Evolutionary conservation across 1,140 invertebrate species (phyloP).

Genomic region (Hyles euphorbiae): DNA sequence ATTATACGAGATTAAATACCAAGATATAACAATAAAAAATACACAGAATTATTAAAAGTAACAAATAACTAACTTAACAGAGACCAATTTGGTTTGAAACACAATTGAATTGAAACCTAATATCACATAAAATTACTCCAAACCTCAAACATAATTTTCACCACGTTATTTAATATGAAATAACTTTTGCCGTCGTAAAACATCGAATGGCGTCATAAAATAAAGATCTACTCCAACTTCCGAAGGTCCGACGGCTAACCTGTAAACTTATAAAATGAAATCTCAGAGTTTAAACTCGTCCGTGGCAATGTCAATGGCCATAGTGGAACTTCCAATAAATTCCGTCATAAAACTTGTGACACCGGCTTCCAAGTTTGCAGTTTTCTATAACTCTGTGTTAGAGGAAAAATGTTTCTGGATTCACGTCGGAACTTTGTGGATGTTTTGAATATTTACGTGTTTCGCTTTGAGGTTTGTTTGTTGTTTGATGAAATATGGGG

Average conservation of each 20-base stretch:
- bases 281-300: slow-evolving; percentile 17
- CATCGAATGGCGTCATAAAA: background rate
- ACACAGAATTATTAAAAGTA: too few species aligned
- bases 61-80: too few species aligned
- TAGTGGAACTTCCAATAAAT: slow-evolving; percentile 23
- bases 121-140: too few species aligned
- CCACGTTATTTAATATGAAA: too few species aligned
- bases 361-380: slow-evolving; percentile 8
- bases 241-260: slow-evolving; percentile 1
- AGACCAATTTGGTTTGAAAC: too few species aligned
- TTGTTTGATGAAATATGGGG: too few species aligned
- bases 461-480: background rate
- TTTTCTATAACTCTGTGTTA: slow-evolving; percentile 1
- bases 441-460: background rate
- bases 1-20: too few species aligned
- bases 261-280: slow-evolving; percentile 21
- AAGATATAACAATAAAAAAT: too few species aligned
- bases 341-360: slow-evolving; percentile 36
- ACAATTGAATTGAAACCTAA: too few species aligned
- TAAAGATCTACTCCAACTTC: background rate
- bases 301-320: slow-evolving; percentile 33
- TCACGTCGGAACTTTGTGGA: slow-evolving; percentile 3
- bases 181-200: too few species aligned
- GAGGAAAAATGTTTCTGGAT: slow-evolving; percentile 10
- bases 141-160: too few species aligned